Percentiles rank a stretch among this genome's conserved stretches.
These are phyloP conservation scores for Euschistus heros DNA, from an alignment of 1,140 invertebrate genomes.

Conservation along the genomic window DNA sequence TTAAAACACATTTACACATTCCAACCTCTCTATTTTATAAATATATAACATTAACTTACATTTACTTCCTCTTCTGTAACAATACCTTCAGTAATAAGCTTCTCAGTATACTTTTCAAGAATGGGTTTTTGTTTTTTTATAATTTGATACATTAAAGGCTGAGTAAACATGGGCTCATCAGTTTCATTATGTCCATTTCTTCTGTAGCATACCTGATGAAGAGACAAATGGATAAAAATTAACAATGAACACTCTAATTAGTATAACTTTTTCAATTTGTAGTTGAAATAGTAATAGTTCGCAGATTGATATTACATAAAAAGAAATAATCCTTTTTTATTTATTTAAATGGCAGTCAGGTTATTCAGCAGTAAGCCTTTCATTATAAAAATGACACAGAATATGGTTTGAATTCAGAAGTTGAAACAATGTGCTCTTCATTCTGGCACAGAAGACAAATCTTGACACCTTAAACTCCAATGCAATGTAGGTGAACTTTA, in stretches of 20 bases:
- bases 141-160: constrained; percentile 99
- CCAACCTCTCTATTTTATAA: not conserved
- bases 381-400: no score
- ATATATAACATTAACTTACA: constrained; percentile 34
- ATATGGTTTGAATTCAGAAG: no score
- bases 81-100: constrained; percentile 78
- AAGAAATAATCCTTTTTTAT: not conserved
- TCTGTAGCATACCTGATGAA: constrained; percentile 71
- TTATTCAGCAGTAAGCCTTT: no score
- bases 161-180: constrained; percentile 99
- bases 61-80: constrained; percentile 83
- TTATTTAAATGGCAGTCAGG: no score
- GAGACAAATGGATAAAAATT: not conserved
- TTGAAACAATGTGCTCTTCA: no score
- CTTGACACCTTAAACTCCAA: no score
- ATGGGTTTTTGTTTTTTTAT: constrained; percentile 70
- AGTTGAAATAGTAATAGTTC: no score
- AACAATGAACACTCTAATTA: not conserved
- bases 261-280: not conserved
- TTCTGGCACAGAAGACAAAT: no score
- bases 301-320: no score
- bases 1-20: no score
- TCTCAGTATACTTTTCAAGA: constrained; percentile 78
- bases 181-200: constrained; percentile 98
- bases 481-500: no score